A percentile compares a stretch with the other conserved stretches of the same genome.
phyloP scores from a whole-genome alignment of 2,797 vertebrate species.

The Eospalax fontanierii region DNA sequence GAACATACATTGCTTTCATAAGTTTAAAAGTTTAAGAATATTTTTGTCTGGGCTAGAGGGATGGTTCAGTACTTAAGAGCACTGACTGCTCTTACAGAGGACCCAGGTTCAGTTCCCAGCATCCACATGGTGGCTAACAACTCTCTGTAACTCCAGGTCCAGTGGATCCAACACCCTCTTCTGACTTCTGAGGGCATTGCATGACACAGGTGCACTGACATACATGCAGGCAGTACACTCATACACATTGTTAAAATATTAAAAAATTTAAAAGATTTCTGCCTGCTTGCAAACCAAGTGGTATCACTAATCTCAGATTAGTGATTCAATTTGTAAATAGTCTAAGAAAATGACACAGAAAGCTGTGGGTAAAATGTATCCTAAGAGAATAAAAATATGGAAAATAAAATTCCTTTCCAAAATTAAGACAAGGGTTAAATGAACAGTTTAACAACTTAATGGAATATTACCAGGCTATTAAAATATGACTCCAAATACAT shows the following conservation, averaged over 20 bases:
- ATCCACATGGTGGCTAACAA: too few species aligned
- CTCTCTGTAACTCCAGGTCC: too few species aligned
- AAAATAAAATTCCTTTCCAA: constrained; percentile 16
- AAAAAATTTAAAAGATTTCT: too few species aligned
- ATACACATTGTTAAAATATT: too few species aligned
- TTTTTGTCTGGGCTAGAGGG: too few species aligned
- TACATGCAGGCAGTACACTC: too few species aligned
- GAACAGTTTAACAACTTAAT: constrained; percentile 59
- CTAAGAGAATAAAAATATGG: background rate
- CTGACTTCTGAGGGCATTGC: too few species aligned
- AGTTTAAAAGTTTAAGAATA: background rate
- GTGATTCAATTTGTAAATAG: background rate
- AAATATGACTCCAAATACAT: constrained; percentile 29
- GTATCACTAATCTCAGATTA: constrained; percentile 12
- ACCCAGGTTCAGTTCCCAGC: too few species aligned
- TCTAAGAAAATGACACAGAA: constrained; percentile 13
- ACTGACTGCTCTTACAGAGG: too few species aligned
- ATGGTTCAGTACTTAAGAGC: too few species aligned
- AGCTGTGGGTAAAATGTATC: background rate
- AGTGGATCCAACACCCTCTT: too few species aligned
- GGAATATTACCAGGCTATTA: constrained; percentile 10
- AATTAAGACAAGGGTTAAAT: constrained; percentile 1
- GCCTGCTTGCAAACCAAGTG: constrained; percentile 14
- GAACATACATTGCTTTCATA: background rate
- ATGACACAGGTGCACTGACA: too few species aligned